A percentile compares a stretch with the other conserved stretches of the same genome.
Conservation (phyloP, 2,888 invertebrate species). For the Philereme transversata region DNA sequence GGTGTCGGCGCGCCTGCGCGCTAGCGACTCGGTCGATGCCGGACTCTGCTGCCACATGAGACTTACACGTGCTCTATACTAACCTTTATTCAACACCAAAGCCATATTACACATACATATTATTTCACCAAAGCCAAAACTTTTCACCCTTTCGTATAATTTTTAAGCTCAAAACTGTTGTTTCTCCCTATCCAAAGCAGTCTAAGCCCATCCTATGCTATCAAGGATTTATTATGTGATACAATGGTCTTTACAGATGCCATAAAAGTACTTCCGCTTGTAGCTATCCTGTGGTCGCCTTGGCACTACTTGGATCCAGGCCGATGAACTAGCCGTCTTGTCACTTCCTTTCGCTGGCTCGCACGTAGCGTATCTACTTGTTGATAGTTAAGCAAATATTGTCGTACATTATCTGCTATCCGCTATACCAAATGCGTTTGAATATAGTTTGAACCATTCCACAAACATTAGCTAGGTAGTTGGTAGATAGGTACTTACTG, state of each 20-base stretch:
- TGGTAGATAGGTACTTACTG: background rate
- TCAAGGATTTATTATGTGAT: background rate
- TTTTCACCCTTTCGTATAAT: background rate
- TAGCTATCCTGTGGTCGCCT: conserved; percentile 50
- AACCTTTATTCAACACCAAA: conserved; percentile 20
- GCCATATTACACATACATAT: too few species aligned
- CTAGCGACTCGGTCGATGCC: conserved; percentile 63
- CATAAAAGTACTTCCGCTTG: conserved; percentile 60
- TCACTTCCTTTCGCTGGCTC: conserved; percentile 66
- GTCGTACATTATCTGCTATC: conserved; percentile 1
- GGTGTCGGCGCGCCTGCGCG: conserved; percentile 70
- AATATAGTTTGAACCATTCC: background rate
- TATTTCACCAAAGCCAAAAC: background rate
- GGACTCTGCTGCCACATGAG: conserved; percentile 61
- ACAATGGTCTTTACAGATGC: conserved; percentile 21
- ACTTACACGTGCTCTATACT: conserved; percentile 64
- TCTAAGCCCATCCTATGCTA: background rate
- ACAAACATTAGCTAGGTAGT: too few species aligned
- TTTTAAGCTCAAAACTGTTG: background rate
- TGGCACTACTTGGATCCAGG: conserved; percentile 65
- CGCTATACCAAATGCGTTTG: background rate
- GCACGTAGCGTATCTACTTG: conserved; percentile 18
- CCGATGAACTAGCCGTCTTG: conserved; percentile 69
- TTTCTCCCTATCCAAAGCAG: too few species aligned
- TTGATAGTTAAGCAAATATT: conserved; percentile 28